Base-by-base conservation (phyloP, 2,113 vertebrate species). In the Charadrius vociferus region DNA sequence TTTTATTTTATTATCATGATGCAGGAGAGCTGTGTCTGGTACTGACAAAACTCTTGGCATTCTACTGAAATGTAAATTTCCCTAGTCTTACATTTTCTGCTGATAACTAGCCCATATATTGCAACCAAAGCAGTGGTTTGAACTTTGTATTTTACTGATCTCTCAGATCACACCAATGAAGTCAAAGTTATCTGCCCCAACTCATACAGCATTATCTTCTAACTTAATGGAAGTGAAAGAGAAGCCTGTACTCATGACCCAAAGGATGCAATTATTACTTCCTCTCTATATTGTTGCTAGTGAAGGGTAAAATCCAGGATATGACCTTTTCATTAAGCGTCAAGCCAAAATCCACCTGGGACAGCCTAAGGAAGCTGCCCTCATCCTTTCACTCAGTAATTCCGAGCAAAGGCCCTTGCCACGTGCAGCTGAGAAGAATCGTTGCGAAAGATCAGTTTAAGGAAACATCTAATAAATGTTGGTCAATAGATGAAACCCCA, bases 231-330 rank as follows among this genome's bases (percentile, higher is more conserved):
- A 93, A 93, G 62, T 58, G 58, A 80, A 96, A 83, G 83, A 94
- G 78, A 93, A 80, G 74, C 66, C 71, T 70, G 36, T 63, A 62
- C 43, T 94, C 86, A 43, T 85, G 91, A 83, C 71, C 61, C 74
- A 62, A 67, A 96, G 78, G 91, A 90, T 90, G 79, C 32, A 88
- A 81, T 93, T 94, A 91, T 94, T 94, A 73, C 78, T 94, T 95
- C 84, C 83, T 85, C 74, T 90, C 70, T 62, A 21, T 80, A 88
- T 20, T 59, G 37, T 78, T 96, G 18, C 49, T 83, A 83, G 66
- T 66, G 50, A 90, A 91, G 81, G 78, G 77, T 80, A 85, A 97
- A 87, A 94, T 86, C 58, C 84, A 88, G 67, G 71, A 85, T 95
- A 81, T 77, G 73, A 85, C 53, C 77, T 96, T 91, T 86, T 92